Evolutionary conservation across 1,140 invertebrate species (phyloP).

Genomic region (Sesamia nonagrioides): DNA sequence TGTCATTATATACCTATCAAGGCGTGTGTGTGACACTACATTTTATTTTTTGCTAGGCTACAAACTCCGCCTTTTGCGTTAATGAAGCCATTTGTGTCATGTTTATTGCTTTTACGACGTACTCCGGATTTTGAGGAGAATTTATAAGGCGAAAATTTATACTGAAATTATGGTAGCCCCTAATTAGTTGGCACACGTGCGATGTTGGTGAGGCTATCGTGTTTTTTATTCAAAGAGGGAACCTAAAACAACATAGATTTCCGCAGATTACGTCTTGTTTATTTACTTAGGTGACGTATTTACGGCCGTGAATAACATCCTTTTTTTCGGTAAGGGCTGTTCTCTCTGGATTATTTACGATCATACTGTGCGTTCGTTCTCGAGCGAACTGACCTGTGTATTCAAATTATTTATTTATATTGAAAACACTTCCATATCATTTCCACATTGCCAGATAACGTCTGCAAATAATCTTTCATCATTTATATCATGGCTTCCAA

Average conservation of each 20-base stretch:
- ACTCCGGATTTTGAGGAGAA: constrained; percentile 81
- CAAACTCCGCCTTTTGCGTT: constrained; percentile 74
- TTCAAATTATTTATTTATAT: no score
- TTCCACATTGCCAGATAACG: constrained; percentile 15
- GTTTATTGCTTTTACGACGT: constrained; percentile 85
- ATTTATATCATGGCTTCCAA: constrained; percentile 24
- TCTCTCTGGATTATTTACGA: neutral
- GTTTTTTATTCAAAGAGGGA: constrained; percentile 47
- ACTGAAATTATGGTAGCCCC: constrained; percentile 64
- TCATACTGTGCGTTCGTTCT: no score
- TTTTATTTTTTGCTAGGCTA: constrained; percentile 79
- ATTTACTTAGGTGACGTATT: constrained; percentile 30
- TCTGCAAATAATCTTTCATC: constrained; percentile 29
- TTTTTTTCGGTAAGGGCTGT: neutral
- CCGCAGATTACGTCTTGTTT: constrained; percentile 26
- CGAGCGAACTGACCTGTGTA: no score
- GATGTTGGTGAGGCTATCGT: constrained; percentile 52
- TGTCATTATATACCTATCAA: constrained; percentile 85
- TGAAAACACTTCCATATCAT: neutral
- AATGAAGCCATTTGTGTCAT: constrained; percentile 86
- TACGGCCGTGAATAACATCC: constrained; percentile 6
- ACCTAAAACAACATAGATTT: constrained; percentile 41
- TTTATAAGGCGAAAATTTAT: constrained; percentile 84
- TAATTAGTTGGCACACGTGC: constrained; percentile 75
- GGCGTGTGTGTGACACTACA: constrained; percentile 66